Evolutionary conservation across 2,797 vertebrate species (phyloP).

Genomic region (Amblyopsis hoosieri): DNA sequence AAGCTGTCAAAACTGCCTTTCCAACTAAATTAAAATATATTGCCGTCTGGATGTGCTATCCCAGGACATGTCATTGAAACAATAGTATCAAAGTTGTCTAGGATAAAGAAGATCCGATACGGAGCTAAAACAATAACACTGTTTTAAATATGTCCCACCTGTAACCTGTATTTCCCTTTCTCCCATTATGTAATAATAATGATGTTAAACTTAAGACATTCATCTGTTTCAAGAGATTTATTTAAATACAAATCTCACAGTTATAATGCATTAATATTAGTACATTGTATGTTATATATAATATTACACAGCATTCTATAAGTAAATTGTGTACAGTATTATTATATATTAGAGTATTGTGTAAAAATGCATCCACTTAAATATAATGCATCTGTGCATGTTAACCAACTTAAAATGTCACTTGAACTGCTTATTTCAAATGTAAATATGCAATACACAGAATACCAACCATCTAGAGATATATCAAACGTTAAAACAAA

Average conservation of each 20-base stretch:
- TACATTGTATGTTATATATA: neutral
- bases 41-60: slow-evolving; percentile 45
- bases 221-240: slow-evolving; percentile 13
- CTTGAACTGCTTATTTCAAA: neutral
- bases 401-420: neutral
- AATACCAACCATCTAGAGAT: slow-evolving; percentile 15
- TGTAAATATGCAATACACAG: slow-evolving; percentile 18
- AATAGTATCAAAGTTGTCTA: slow-evolving; percentile 60
- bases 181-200: slow-evolving; percentile 32
- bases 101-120: slow-evolving; percentile 38
- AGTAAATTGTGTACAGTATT: neutral
- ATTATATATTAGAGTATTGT: neutral
- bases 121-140: slow-evolving; percentile 55
- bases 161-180: slow-evolving; percentile 54
- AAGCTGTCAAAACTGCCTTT: slow-evolving; percentile 8
- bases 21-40: slow-evolving; percentile 21
- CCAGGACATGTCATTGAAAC: slow-evolving; percentile 55
- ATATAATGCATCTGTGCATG: neutral
- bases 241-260: too few species aligned
- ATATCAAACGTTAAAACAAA: slow-evolving; percentile 4
- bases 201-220: slow-evolving; percentile 15
- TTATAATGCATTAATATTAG: too few species aligned
- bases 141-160: slow-evolving; percentile 52
- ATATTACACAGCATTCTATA: neutral
- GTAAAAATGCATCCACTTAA: neutral